Evolutionary conservation across 2,113 vertebrate species (phyloP).

Genomic region (Spermophilus dauricus): DNA sequence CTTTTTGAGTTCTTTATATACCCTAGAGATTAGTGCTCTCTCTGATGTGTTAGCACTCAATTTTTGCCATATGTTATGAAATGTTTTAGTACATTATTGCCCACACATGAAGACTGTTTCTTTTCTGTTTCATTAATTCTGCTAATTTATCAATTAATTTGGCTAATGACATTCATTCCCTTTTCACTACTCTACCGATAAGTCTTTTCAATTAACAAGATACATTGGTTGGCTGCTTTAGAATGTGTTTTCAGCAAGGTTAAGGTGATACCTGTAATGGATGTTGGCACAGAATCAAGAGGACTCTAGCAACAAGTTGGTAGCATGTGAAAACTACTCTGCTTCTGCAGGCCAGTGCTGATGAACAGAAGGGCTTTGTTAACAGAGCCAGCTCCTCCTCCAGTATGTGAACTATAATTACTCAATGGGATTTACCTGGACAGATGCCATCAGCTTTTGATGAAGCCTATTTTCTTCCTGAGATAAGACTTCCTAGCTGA

Average conservation of each 20-base stretch:
- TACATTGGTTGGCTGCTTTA: background rate
- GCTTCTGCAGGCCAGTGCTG: background rate
- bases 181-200: conserved; percentile 54
- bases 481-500: background rate
- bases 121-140: conserved; percentile 73
- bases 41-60: background rate
- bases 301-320: background rate
- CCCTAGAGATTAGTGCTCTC: too few species aligned
- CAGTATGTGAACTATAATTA: conserved; percentile 53
- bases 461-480: conserved; percentile 18
- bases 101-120: conserved; percentile 59
- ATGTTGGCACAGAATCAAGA: conserved; percentile 58
- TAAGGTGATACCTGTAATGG: background rate
- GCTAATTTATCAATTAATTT: conserved; percentile 75
- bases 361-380: background rate
- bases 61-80: conserved; percentile 24
- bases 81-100: conserved; percentile 34
- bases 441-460: conserved; percentile 22
- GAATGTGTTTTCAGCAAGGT: conserved; percentile 33
- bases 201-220: conserved; percentile 40
- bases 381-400: background rate
- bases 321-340: background rate
- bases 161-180: conserved; percentile 55
- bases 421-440: conserved; percentile 64
- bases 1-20: too few species aligned